A percentile compares a stretch with the other conserved stretches of the same genome.
Conservation (phyloP, 1,140 invertebrate genomes). For the Sycobia sp. region DNA sequence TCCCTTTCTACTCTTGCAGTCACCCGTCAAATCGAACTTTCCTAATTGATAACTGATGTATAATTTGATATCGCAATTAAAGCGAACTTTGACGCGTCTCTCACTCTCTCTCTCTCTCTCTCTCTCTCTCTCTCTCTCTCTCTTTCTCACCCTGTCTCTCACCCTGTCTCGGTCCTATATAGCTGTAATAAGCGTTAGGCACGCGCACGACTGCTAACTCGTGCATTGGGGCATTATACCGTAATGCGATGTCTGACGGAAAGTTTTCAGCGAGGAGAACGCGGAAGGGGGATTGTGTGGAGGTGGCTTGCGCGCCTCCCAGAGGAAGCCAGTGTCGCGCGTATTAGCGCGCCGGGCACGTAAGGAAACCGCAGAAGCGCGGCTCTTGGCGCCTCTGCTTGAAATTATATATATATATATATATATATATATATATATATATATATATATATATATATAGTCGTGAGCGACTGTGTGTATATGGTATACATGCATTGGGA, state of each 20-base stretch:
- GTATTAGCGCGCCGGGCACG: not conserved
- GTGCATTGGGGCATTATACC: slow-evolving; percentile 21
- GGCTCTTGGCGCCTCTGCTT: no score
- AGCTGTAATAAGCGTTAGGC: no score
- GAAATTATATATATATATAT: no score
- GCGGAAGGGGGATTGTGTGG: not conserved
- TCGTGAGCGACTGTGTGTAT: no score
- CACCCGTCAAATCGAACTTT: slow-evolving; percentile 13
- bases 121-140: no score
- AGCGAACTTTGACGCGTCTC: not conserved
- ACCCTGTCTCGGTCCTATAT: no score
- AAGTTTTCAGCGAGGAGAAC: slow-evolving; percentile 10
- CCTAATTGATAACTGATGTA: slow-evolving; percentile 32
- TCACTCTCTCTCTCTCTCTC: no score
- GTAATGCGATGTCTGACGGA: slow-evolving; percentile 21
- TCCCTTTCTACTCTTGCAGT: not conserved
- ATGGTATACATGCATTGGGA: no score
- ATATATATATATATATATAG: no score
- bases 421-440: no score
- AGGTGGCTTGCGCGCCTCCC: not conserved
- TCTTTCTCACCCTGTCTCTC: no score
- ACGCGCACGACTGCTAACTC: not conserved
- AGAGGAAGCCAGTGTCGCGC: not conserved
- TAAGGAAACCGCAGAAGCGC: slow-evolving; percentile 6
- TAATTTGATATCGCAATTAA: slow-evolving; percentile 35